Base-by-base conservation (phyloP, 2,113 vertebrate species). In the Carassius auratus region DNA sequence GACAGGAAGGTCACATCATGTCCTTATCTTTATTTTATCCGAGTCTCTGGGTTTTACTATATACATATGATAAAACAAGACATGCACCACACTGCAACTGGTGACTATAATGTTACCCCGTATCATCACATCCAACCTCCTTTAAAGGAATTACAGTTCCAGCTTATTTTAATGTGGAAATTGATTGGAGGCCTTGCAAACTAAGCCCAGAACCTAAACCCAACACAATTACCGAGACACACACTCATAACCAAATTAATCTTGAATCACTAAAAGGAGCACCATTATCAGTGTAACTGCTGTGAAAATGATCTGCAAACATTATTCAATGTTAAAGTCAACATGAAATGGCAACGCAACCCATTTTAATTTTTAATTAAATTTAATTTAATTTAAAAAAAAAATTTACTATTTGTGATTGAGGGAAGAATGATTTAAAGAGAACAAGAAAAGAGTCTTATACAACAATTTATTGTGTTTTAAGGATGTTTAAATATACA, bases 31-130 rank as follows among this genome's bases (percentile, higher is more conserved):
- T 13, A 10, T 38, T 75, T 50, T 19, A 42, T 79, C 61, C 62
- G 55, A 36, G 76, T 62, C 19, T 79, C 19, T 42, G 12, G 61
- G 19, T 79, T 79, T 79, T 42, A 59, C 76, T 79, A 79, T 8
- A 14, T 15, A 79, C 57, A 79, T 61, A 79, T 36, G 76, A 79
- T 79, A 79, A 79, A 10, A 42, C 55, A 42, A 68, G 30, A 17
- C 0, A 14, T 33, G 17, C 30, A 6, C 64, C 15, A 1, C 14
- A 8, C 26, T 68, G 30, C 26, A 68, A 8, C 7, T 33, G 64
- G 64, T 33, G 21, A 8, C 69, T 45, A 42, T n/a, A 73, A 45
- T 5, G 36, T 9, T 73, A 21, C 19, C 9, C 4, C 4, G 4
- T 74, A 71, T 33, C 17, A 71, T 7, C 62, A 66, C 62, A 13